Base-by-base conservation (phyloP, 1,140 invertebrate genomes). In the Drosophila trapezifrons region DNA sequence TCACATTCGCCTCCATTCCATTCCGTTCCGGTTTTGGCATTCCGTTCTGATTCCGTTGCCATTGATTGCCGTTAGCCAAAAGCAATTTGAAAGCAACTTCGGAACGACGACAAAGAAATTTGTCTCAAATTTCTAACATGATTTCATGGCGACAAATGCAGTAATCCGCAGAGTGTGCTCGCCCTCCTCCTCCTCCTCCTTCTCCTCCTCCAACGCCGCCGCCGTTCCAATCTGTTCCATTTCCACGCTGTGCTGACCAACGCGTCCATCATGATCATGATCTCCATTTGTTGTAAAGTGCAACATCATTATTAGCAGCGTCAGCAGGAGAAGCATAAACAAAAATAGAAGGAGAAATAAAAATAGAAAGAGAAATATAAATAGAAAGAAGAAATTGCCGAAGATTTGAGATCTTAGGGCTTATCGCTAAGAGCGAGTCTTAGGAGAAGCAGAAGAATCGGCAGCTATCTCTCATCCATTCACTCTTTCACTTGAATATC, bases 51-150 rank as follows among this genome's bases (percentile, higher is more conserved):
- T 70, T 70, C 49, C 66, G 63, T 67, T 70, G 18, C 47, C 47
- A 63, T 43, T 46, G 66, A 67, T 70, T 73, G 42, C 73, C 69
- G 57, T 73, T 75, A 40, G 40, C 51, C 74, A 58, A 76, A 52
- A 70, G 76, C 71, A 65, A 80, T 80, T 79, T 71, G 37, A 80
- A 76, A 80, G 77, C 65, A 56, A 74, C 29, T 37, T 52, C 27
- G 49, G 49, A 52, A 35, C 49, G 29, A 55, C 77, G 63, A 60
- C 46, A 80, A 76, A 80, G 64, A 69, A 70, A 71, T 80, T 71
- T 80, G 71, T 71, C 22, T 71, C 77, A 80, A 80, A 80, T 80
- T 80, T 80, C 78, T 51, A 46, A 43, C 60, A 76, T 80, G 62
- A 71, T 62, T 70, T 52, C 71, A 80, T 64, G 64, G 64, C 73